A percentile compares a stretch with the other conserved stretches of the same genome.
These are phyloP conservation scores for Sebastes matsubarae DNA, from an alignment of 2,797 vertebrate species.

Conservation along the genomic window DNA sequence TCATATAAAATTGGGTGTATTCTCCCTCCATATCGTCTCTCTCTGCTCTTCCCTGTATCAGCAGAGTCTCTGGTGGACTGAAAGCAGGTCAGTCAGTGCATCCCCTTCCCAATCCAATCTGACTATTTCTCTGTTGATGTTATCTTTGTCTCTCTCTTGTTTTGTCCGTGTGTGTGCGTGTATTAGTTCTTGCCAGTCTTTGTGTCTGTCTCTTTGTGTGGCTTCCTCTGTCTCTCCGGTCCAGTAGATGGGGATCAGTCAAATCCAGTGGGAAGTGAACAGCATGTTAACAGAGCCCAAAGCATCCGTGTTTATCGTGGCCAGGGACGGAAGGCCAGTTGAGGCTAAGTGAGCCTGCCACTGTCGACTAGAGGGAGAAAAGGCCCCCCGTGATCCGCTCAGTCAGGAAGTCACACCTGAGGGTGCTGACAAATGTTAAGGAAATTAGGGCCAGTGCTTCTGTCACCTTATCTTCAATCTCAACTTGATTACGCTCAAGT, in stretches of 20 bases:
- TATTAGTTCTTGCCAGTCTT: neutral
- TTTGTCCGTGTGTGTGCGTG: constrained; percentile 16
- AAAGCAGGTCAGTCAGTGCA: constrained; percentile 56
- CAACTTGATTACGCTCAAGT: neutral
- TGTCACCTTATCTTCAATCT: neutral
- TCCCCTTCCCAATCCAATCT: constrained; percentile 27
- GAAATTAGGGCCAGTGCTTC: constrained; percentile 23
- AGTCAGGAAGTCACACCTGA: constrained; percentile 17
- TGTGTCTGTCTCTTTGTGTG: constrained; percentile 30
- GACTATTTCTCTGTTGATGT: constrained; percentile 35
- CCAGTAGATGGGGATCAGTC: constrained; percentile 52
- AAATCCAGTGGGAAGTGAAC: constrained; percentile 54
- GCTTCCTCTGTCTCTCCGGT: constrained; percentile 21
- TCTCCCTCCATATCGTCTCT: constrained; percentile 38
- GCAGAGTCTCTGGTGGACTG: constrained; percentile 48
- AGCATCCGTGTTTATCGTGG: constrained; percentile 19
- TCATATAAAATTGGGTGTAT: constrained; percentile 44
- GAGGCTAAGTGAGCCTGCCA: constrained; percentile 42
- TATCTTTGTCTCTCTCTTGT: constrained; percentile 39
- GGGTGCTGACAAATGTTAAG: constrained; percentile 21
- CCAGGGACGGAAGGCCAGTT: constrained; percentile 23
- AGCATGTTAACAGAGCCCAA: constrained; percentile 47
- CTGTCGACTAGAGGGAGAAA: constrained; percentile 5
- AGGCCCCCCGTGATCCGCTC: neutral
- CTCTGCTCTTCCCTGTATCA: constrained; percentile 32